Evolutionary conservation across 2,888 invertebrate species (phyloP).

Genomic region (Drosophila niveifrons): DNA sequence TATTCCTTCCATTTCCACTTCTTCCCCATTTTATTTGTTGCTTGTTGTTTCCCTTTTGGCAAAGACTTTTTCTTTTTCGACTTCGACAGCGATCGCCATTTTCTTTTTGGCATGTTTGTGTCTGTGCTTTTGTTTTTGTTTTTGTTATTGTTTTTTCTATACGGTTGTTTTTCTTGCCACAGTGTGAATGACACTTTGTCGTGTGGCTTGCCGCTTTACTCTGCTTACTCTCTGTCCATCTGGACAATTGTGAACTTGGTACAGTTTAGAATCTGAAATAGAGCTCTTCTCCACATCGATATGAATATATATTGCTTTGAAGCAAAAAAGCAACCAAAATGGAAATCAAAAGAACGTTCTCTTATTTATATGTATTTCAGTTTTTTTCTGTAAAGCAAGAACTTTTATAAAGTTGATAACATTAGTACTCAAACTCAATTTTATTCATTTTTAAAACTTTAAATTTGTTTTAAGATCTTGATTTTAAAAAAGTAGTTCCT

Average conservation of each 20-base stretch:
- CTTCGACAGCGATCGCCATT: slow-evolving; percentile 35
- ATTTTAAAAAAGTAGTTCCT: too few relatives aligned
- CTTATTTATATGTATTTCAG: too few relatives aligned
- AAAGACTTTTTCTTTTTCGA: slow-evolving; percentile 58
- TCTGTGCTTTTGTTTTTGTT: background rate
- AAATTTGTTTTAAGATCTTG: too few relatives aligned
- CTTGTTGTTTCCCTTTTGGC: slow-evolving; percentile 25
- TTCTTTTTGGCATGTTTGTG: slow-evolving; percentile 38
- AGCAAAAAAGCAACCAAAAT: too few relatives aligned
- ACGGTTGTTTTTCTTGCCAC: slow-evolving; percentile 45
- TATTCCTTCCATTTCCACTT: slow-evolving; percentile 2
- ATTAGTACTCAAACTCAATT: too few relatives aligned
- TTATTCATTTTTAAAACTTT: too few relatives aligned
- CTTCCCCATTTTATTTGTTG: slow-evolving; percentile 3
- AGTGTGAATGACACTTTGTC: slow-evolving; percentile 59
- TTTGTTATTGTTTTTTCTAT: slow-evolving; percentile 13
- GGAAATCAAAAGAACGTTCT: too few relatives aligned
- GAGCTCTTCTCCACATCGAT: background rate
- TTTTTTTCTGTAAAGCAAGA: too few relatives aligned
- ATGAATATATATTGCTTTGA: background rate
- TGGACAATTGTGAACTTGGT: slow-evolving; percentile 22
- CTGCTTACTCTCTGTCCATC: slow-evolving; percentile 4
- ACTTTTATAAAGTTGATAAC: too few relatives aligned
- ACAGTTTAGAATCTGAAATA: slow-evolving; percentile 17
- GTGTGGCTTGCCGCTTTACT: slow-evolving; percentile 8